Base-by-base conservation (phyloP, 2,888 invertebrate genomes). In the Rhogogaster chlorosoma region DNA sequence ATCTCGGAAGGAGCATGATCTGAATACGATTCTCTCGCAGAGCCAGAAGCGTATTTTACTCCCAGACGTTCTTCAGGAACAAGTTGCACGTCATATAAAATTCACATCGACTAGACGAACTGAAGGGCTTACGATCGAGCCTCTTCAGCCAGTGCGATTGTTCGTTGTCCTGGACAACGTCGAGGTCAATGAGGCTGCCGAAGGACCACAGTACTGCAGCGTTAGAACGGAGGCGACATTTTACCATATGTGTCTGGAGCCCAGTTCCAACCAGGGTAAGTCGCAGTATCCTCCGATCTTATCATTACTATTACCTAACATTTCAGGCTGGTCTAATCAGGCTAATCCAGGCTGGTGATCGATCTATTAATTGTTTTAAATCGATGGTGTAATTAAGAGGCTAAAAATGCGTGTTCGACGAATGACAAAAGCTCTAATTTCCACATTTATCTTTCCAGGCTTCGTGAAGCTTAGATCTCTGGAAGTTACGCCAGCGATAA, bases 161-260 rank as follows among this genome's bases (percentile, higher is more conserved):
- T 97, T 95, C 89, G 94, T 97, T 42, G 95, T 97, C 10, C 96
- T 97, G 88, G 96, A 97, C 89, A 97, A 96, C 86, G 95, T 97
- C 49, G 96, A 97, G 89, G 95, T 97, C 12, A 95, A 95, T 61
- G 95, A 96, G 83, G 95, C 96, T 0, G 95, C 95, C 64, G 96
- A 96, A 87, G 94, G 89, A 0, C 94, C 95, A 10, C 95, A 95
- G 87, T 95, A 95, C 45, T 45, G 45, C 87, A 95, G 95, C 88
- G 95, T 94, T 9, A 94, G 95, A 82, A 94, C 95, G 18, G 95
- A 96, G 88, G 95, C 95, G 32, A 95, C 96, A 0, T 95, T 95
- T 82, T 96, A 96, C 90, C 96, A 95, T 90, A 94, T 96, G 84
- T 94, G 95, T 53, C 86, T 93, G 15, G 92, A 92, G 85, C 89